Conservation (phyloP, 2,797 vertebrate genomes). For the Sebastes diaconus region DNA sequence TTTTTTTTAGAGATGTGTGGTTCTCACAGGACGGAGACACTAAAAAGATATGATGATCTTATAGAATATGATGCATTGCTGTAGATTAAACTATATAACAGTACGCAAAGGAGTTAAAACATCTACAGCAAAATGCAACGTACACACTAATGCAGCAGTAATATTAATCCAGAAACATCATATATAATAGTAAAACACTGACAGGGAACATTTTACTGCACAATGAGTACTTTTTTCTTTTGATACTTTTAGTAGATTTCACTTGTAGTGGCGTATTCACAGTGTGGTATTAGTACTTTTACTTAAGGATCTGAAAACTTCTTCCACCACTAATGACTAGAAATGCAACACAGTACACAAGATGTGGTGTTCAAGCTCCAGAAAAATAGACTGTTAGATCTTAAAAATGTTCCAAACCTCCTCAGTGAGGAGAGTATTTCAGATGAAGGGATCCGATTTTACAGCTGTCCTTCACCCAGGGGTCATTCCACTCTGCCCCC, state of each 20-base stretch:
- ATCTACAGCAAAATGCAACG: not conserved
- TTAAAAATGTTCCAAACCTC: not conserved
- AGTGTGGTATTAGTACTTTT: too few species aligned
- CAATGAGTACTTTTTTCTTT: too few species aligned
- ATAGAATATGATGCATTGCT: not conserved
- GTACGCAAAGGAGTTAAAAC: not conserved
- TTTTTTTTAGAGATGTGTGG: too few species aligned
- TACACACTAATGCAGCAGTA: too few species aligned
- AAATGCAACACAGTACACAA: not conserved
- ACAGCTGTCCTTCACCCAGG: constrained; percentile 25
- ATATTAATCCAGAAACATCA: not conserved
- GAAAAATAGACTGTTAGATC: not conserved
- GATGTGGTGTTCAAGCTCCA: not conserved
- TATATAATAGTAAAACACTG: rapidly evolving
- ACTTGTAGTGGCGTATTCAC: not conserved
- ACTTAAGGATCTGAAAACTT: not conserved
- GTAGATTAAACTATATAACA: not conserved
- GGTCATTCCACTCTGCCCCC: constrained; percentile 29
- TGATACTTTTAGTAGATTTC: too few species aligned
- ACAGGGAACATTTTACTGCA: too few species aligned
- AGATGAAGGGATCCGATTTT: constrained; percentile 12
- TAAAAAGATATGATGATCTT: rapidly evolving
- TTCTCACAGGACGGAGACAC: too few species aligned
- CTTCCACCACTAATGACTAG: not conserved
- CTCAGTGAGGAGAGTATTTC: not conserved